Base-by-base conservation (phyloP, 2,113 vertebrate genomes). In the Baryphthengus martii region DNA sequence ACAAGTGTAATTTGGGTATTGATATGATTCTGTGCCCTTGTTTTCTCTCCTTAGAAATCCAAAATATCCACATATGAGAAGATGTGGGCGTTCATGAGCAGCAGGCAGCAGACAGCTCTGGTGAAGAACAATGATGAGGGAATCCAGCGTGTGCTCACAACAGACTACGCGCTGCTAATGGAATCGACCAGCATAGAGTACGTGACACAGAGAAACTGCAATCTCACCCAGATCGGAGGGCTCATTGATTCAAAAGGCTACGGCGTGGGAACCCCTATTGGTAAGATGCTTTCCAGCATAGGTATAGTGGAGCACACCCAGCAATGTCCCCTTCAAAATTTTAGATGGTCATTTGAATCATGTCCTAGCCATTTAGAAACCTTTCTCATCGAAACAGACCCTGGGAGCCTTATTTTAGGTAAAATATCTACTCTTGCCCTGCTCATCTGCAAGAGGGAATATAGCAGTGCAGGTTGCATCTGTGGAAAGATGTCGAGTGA, bases 81-180 rank as follows among this genome's bases (percentile, higher is more conserved):
- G 97, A 99, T 99, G 99, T 99, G 99, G 99, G 99, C 99, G 0
- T 99, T 99, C 96, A 99, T 99, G 99, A 99, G 99, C 98, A 99
- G 99, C 96, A 97, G 99, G 93, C 99, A 99, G 97, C 99, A 99
- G 97, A 99, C 99, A 0, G 99, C 99, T 0, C 95, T 99, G 97
- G 98, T 99, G 73, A 99, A 99, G 96, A 99, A 99, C 97, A 99
- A 99, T 9, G 98, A 99, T 0, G 99, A 99, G 84, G 99, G 99
- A 3, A 99, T 99, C 91, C 99, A 99, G 86, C 98, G 99, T 9
- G 99, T 99, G 67, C 98, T 99, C 21, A 99, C 99, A 81, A 99
- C 99, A 0, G 99, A 99, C 96, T 99, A 99, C 1, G 99, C 99
- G 2, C 98, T 99, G 45, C 97, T 99, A 23, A 99, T 99, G 99